Conservation (phyloP, 2,113 vertebrate species). For the Lamprotornis superbus region DNA sequence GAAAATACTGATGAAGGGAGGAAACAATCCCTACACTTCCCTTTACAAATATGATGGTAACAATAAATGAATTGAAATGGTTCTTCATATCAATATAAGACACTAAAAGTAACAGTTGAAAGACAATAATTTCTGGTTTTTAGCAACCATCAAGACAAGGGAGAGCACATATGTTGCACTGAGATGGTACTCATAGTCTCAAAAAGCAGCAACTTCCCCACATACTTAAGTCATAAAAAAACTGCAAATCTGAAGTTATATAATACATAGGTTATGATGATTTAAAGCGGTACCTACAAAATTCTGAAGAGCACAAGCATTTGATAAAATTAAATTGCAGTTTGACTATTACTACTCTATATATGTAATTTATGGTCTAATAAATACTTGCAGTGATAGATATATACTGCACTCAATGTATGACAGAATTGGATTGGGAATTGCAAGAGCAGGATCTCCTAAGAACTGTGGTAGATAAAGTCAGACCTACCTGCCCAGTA, state of each 20-base stretch:
- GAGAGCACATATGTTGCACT: not conserved
- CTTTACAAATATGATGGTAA: not conserved
- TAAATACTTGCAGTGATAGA: not conserved
- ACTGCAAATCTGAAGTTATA: not conserved
- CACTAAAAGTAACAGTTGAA: not conserved
- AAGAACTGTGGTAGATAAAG: not conserved
- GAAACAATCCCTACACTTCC: not conserved
- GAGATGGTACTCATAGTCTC: not conserved
- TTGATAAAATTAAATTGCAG: not conserved
- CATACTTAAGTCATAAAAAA: not conserved
- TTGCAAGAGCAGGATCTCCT: not conserved
- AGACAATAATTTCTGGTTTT: not conserved
- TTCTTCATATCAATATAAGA: not conserved
- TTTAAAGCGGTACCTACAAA: not conserved
- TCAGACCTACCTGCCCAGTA: slow-evolving; percentile 88
- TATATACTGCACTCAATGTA: not conserved
- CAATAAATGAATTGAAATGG: not conserved
- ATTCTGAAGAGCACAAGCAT: not conserved
- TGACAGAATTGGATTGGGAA: not conserved
- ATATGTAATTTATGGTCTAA: not conserved
- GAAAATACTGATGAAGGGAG: not conserved
- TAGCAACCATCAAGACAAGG: not conserved
- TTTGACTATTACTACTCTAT: not conserved
- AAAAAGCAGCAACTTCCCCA: not conserved
- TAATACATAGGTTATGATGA: not conserved